phyloP scores from a whole-genome alignment of 2,888 invertebrate species.

The Pseudolycoriella hygida region DNA sequence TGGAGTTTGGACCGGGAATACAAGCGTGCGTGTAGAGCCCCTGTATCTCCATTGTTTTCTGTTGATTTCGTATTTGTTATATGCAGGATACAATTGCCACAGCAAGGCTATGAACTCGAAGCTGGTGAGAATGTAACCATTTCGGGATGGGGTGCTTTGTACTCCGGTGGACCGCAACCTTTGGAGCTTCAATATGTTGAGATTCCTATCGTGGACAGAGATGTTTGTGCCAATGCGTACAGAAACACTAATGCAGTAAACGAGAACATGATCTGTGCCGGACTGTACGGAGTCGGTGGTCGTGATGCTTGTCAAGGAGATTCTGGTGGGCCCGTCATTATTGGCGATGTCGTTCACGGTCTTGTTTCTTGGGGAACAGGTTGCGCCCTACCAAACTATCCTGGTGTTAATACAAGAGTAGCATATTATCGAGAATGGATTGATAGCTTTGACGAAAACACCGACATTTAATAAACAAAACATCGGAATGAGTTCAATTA shows the following conservation, averaged over 20 bases:
- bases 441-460: not conserved
- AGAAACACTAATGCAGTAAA: no score
- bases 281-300: conserved; percentile 31
- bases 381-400: conserved; percentile 32
- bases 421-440: conserved; percentile 25
- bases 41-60: no score
- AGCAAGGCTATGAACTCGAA: conserved; percentile 16
- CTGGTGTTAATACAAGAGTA: conserved; percentile 32
- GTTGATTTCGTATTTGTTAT: no score
- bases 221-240: not conserved
- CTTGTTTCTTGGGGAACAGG: conserved; percentile 35
- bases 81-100: no score
- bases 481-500: no score
- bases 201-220: not conserved
- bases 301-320: conserved; percentile 34
- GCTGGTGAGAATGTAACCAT: conserved; percentile 24
- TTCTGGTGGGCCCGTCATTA: conserved; percentile 23
- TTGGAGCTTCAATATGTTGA: not conserved
- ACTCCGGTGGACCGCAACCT: not conserved
- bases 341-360: conserved; percentile 21
- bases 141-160: conserved; percentile 22
- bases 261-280: conserved; percentile 44
- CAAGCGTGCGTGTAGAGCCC: no score
- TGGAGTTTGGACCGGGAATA: not conserved
- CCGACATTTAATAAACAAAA: no score